Evolutionary conservation across 2,797 vertebrate species (phyloP), one percentile per base, ranked within the genome.

Genomic region (Ctenopoma multispine): DNA sequence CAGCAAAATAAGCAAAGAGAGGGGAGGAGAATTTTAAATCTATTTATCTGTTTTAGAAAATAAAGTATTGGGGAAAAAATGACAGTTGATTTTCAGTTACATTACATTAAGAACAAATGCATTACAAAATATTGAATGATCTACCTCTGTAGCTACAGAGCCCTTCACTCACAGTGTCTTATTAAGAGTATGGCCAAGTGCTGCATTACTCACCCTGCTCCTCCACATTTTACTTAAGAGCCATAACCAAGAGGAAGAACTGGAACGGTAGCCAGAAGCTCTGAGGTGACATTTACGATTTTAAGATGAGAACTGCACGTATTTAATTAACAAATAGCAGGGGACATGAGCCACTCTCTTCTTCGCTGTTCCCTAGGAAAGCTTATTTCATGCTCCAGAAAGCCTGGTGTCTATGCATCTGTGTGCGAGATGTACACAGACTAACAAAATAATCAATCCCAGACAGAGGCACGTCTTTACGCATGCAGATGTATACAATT

Each of bases 321-420:
- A 83, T 80, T 91, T 93, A 93, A 94, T 94, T 94, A 94, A 90
- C 87, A 88, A 90, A 84, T 89, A 82, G 85, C 86, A 79, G 69
- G 76, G 89, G 84, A 89, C 86, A 82, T 84, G 76, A 87, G 80
- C 72, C 76, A 27, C 76, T 83, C 60, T 81, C 63, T 47, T 84
- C 76, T 48, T 69, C 77, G 80, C 73, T 84, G 85, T 88, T 87
- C 77, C 84, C 65, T 53, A 38, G 77, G 79, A 90, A 92, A 93
- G 87, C 92, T 91, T 92, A 92, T 94, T 95, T 94, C 91, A 94
- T 90, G 91, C 89, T 90, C 81, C 86, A 89, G 71, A 78, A 89
- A 90, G 71, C 72, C 56, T 49, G 43, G 34, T 60, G 65, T 54
- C 29, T 57, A 5, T 72, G 38, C 55, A 47, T 69, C n/a, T 73